Evolutionary conservation across 2,797 vertebrate species (phyloP), one percentile per base, ranked within the genome.

Genomic region (Vultur gryphus): DNA sequence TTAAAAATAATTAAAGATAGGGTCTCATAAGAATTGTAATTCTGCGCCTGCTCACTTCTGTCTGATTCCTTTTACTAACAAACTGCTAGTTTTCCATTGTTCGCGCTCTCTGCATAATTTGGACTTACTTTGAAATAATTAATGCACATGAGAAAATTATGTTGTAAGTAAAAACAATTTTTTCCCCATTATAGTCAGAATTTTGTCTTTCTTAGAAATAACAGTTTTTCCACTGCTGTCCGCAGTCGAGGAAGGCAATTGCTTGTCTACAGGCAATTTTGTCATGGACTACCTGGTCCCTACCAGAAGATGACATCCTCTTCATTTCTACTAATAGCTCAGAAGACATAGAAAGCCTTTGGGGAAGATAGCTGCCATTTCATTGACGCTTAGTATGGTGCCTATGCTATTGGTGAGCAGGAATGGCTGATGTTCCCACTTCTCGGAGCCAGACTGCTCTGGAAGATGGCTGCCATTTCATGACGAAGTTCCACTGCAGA

Each of bases 1-100:
- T 92, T 93, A 93, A 89, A 94, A 95, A 95, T 94, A 93, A 96
- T 96, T 96, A 97, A 96, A 89, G 61, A 93, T 13, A 58, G 10
- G 13, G 58, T 94, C 93, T 94, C 95, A 55, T 66, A 92, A 72
- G 95, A 90, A 91, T 91, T 89, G n/a, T 20, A 52, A 5, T 93
- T 93, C 69, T 90, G 92, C 23, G 35, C 84, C 37, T 94, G 81
- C 94, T 93, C 87, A 35, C 26, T 81, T 91, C 41, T 66, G 16
- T 37, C 44, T 70, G 67, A 35, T 52, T 85, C 46, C 25, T 92
- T 89, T 93, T 76, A 78, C 35, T 55, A 91, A 86, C 14, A 92
- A 96, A 76, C 44, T 65, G 16, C 33, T 69, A 44, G 37, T 69
- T 89, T 87, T 52, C 76, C 39, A 65, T 77, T 80, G 71, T 33